A percentile compares a stretch with the other conserved stretches of the same genome.
Evolutionary conservation across 1,140 invertebrate genomes (phyloP).

Genomic region (Leptinotarsa lineolata): DNA sequence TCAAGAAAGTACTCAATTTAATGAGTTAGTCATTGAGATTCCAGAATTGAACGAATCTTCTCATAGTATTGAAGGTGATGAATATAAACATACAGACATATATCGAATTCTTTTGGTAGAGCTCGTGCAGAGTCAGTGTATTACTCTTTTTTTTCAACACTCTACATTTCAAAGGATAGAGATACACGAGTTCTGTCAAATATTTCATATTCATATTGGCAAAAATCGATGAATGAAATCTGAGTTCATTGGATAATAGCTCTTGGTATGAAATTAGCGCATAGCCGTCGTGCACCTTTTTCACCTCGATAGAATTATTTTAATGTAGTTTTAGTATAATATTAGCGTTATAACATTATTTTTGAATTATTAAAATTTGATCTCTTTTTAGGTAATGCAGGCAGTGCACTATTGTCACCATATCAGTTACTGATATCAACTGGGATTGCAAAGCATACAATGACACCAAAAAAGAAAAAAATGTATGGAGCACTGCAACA

Average conservation of each 20-base stretch:
- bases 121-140: no score
- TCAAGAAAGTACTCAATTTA: no score
- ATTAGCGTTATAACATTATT: not conserved
- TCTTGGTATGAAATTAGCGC: no score
- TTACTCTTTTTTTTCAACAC: no score
- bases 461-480: constrained; percentile 16
- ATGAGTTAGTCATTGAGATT: not conserved
- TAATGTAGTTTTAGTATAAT: no score
- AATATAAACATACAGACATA: not conserved
- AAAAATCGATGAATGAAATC: no score
- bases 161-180: not conserved
- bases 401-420: constrained; percentile 2
- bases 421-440: constrained; percentile 9
- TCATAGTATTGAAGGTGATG: not conserved
- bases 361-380: not conserved
- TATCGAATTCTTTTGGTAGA: not conserved
- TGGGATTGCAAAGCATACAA: not conserved
- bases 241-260: no score
- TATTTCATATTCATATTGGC: no score
- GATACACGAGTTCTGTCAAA: not conserved
- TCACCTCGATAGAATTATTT: no score
- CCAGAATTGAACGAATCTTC: not conserved
- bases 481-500: constrained; percentile 15
- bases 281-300: no score
- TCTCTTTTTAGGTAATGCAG: not conserved